Percentiles rank a stretch among this genome's conserved stretches.
Evolutionary conservation across 1,140 invertebrate genomes (phyloP).

Genomic region (Tachypleus tridentatus): DNA sequence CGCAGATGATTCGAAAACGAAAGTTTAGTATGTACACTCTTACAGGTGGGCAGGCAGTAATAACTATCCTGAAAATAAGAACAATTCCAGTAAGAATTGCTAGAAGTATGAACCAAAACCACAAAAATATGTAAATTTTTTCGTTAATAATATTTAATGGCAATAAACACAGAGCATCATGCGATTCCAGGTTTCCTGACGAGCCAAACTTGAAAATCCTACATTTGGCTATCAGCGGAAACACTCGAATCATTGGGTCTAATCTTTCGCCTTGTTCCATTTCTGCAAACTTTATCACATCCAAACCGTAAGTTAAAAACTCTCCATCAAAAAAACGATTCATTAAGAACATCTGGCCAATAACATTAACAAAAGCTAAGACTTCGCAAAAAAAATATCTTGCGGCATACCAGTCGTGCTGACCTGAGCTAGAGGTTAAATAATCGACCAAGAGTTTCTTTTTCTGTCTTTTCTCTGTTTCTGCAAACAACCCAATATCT

Average conservation of each 20-base stretch:
- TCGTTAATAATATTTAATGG: conserved; percentile 66
- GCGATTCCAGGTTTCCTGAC: conserved; percentile 52
- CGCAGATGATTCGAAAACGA: conserved; percentile 9
- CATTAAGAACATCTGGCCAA: conserved; percentile 38
- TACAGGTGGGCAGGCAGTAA: conserved; percentile 10
- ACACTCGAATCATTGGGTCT: conserved; percentile 49
- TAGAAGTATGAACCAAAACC: conserved; percentile 74
- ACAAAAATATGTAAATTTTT: conserved; percentile 76
- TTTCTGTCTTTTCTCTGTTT: conserved; percentile 92
- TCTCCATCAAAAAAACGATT: conserved; percentile 39
- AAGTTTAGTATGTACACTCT: conserved; percentile 11
- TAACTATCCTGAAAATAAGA: conserved; percentile 15
- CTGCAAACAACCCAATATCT: conserved; percentile 73
- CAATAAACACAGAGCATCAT: conserved; percentile 45
- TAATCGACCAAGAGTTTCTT: conserved; percentile 90
- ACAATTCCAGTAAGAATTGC: conserved; percentile 40
- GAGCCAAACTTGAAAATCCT: conserved; percentile 75
- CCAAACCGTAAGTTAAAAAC: conserved; percentile 36
- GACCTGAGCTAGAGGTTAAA: conserved; percentile 77
- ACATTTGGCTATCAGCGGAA: conserved; percentile 80
- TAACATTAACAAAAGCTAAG: conserved; percentile 33
- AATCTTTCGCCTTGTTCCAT: conserved; percentile 55
- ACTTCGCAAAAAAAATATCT: conserved; percentile 67
- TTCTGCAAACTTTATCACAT: conserved; percentile 53
- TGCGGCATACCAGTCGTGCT: conserved; percentile 94